A percentile compares a stretch with the other conserved stretches of the same genome.
Conservation (phyloP, 2,797 vertebrate genomes). For the Vireo griseus region DNA sequence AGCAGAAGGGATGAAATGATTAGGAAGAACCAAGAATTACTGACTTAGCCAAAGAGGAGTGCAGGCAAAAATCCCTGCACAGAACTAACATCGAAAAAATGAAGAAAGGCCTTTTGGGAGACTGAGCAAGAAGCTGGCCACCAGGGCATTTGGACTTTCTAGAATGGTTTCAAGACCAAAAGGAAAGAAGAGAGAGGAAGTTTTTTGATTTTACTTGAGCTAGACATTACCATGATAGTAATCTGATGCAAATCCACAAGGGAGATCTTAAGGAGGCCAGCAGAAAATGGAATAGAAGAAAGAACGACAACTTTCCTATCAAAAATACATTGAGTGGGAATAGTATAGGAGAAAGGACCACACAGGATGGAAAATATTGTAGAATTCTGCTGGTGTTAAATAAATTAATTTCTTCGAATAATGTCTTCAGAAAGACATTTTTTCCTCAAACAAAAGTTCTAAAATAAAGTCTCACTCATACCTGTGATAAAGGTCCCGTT, state of each 20-base stretch:
- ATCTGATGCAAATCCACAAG: background rate
- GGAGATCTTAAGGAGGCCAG: background rate
- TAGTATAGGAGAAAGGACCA: background rate
- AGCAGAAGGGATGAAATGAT: background rate
- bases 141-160: background rate
- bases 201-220: background rate
- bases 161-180: background rate
- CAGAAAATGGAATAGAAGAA: background rate
- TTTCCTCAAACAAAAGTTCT: background rate
- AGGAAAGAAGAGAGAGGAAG: background rate
- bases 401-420: background rate
- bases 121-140: background rate
- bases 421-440: background rate
- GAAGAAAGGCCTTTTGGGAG: background rate
- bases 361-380: background rate
- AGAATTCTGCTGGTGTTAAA: background rate
- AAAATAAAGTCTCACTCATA: background rate
- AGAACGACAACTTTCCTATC: background rate
- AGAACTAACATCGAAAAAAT: background rate
- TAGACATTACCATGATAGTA: background rate
- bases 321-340: background rate
- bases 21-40: background rate
- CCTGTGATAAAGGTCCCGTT: background rate
- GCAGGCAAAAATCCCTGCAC: background rate
- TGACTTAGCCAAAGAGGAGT: background rate